Evolutionary conservation across 2,797 vertebrate species (phyloP).

Genomic region (Mus spretus): DNA sequence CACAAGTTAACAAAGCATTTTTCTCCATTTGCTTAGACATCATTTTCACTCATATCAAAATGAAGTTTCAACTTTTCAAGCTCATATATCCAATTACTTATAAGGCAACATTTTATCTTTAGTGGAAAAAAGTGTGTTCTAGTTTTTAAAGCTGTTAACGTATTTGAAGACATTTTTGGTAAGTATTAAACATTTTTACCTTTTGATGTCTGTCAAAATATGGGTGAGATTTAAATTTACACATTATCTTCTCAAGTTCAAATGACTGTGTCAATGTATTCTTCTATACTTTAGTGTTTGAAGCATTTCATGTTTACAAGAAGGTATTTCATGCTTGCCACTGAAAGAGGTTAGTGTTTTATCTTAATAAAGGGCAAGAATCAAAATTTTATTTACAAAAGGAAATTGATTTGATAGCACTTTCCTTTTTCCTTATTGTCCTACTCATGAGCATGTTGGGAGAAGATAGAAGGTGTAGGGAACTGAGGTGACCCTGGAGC

Average conservation of each 20-base stretch:
- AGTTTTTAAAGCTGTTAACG: neutral
- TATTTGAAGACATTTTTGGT: constrained; percentile 36
- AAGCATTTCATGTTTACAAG: constrained; percentile 42
- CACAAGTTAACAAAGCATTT: constrained; percentile 54
- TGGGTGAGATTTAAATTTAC: constrained; percentile 60
- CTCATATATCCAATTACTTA: constrained; percentile 37
- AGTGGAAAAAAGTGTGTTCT: constrained; percentile 35
- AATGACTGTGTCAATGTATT: constrained; percentile 51
- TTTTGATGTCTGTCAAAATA: constrained; percentile 60
- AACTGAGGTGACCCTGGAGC: neutral
- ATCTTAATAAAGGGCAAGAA: constrained; percentile 48
- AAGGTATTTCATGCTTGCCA: constrained; percentile 50
- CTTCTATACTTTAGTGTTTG: constrained; percentile 28
- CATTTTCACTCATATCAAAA: constrained; percentile 65
- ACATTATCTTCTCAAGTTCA: constrained; percentile 56
- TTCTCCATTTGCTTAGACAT: constrained; percentile 58
- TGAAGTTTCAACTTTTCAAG: constrained; percentile 64
- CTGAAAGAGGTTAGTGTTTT: constrained; percentile 15
- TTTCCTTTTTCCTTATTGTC: neutral
- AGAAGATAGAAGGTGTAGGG: constrained; percentile 42
- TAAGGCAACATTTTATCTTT: constrained; percentile 52
- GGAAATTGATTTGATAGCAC: constrained; percentile 43
- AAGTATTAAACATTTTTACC: constrained; percentile 60
- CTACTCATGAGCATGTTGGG: neutral
- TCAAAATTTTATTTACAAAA: neutral